Conservation (phyloP, 1,140 invertebrate species). For the Cecropterus lyciades region DNA sequence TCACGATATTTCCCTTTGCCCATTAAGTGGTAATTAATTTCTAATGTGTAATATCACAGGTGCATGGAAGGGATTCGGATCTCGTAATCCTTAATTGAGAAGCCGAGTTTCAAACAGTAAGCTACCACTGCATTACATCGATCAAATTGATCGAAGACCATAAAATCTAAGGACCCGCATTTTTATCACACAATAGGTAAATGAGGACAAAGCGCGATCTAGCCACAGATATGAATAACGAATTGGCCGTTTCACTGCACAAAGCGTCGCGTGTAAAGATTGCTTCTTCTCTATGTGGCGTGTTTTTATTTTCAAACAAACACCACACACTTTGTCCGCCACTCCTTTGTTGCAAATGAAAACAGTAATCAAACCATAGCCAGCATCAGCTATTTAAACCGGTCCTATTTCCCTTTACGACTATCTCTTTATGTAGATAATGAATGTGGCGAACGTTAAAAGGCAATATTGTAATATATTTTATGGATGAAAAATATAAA, state of each 20-base stretch:
- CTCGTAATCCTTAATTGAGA: no score
- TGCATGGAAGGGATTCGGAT: no score
- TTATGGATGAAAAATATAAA: conserved; percentile 10
- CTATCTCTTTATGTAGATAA: neutral
- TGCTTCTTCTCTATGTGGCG: conserved; percentile 9
- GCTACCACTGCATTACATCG: no score
- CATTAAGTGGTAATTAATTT: no score
- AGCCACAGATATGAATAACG: conserved; percentile 4
- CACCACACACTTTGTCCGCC: conserved; percentile 19
- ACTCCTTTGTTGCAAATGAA: conserved; percentile 17
- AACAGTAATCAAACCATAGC: conserved; percentile 27
- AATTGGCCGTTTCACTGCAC: conserved; percentile 4
- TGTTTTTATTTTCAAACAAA: conserved; percentile 30
- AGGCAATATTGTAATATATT: conserved; percentile 11
- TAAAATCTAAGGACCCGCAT: neutral
- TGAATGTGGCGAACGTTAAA: conserved; percentile 18
- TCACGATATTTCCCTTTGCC: no score
- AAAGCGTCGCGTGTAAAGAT: conserved; percentile 12
- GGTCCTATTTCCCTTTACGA: conserved; percentile 17
- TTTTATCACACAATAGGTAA: neutral
- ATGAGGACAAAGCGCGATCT: conserved; percentile 2
- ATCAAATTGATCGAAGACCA: neutral
- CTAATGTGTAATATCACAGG: no score
- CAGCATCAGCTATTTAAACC: conserved; percentile 20
- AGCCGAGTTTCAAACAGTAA: no score